Evolutionary conservation across 2,797 vertebrate species (phyloP).

Genomic region (Scomberomorus guttatus): DNA sequence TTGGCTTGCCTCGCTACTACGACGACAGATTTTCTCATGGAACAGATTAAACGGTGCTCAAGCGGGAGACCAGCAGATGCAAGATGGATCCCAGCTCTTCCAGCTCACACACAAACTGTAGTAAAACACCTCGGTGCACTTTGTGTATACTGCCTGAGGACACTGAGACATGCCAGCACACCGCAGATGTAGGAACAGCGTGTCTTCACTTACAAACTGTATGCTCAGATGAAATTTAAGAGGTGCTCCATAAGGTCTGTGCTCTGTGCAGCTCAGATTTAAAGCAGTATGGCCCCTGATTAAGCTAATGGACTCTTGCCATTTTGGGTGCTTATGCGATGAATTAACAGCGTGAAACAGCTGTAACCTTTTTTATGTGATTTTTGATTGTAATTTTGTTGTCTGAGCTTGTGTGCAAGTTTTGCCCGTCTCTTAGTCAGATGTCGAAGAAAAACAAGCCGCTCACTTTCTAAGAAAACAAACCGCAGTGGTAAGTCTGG

Average conservation of each 20-base stretch:
- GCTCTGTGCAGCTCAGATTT: background rate
- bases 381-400: background rate
- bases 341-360: constrained; percentile 9
- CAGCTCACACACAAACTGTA: constrained; percentile 51
- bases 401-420: background rate
- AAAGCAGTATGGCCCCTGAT: background rate
- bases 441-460: background rate
- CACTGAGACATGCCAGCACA: constrained; percentile 18
- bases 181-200: constrained; percentile 8
- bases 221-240: background rate
- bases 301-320: background rate
- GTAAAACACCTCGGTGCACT: constrained; percentile 51
- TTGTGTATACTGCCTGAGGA: constrained; percentile 37
- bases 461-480: constrained; percentile 3
- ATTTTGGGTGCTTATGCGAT: background rate
- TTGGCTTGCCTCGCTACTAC: constrained; percentile 64
- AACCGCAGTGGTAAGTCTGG: background rate
- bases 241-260: background rate
- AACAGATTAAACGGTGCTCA: constrained; percentile 68
- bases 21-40: constrained; percentile 73
- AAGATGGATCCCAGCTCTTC: constrained; percentile 51
- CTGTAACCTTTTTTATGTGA: background rate
- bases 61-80: constrained; percentile 54
- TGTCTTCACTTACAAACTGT: constrained; percentile 11
- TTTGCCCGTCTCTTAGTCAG: background rate